A percentile compares a stretch with the other conserved stretches of the same genome.
phyloP scores from a whole-genome alignment of 2,113 vertebrate genomes.

The Labeo rohita region DNA sequence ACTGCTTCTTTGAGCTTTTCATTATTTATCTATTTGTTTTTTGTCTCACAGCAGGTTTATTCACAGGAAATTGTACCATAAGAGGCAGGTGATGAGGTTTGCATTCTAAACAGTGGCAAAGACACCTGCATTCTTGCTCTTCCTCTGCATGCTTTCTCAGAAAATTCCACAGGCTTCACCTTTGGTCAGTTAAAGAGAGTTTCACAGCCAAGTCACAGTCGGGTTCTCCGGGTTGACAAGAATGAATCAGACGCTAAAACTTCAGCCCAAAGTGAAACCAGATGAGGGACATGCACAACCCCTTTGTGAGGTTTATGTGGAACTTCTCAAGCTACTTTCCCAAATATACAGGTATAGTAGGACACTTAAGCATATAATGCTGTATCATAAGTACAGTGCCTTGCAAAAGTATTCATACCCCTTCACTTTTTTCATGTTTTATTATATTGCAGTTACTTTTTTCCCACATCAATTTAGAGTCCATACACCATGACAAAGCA shows the following conservation, averaged over 20 bases:
- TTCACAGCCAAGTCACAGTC: conserved; percentile 21
- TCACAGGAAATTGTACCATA: conserved; percentile 19
- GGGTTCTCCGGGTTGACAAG: neutral
- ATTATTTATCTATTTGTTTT: conserved; percentile 21
- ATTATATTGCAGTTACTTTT: no score
- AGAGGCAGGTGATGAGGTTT: neutral
- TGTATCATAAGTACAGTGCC: neutral
- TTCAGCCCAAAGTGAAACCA: neutral
- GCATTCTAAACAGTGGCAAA: conserved; percentile 5
- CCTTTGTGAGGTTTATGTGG: neutral
- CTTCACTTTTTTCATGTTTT: no score
- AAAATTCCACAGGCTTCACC: conserved; percentile 17
- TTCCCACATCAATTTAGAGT: no score
- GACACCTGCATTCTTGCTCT: neutral
- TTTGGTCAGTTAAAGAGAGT: conserved; percentile 5
- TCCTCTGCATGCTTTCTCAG: neutral
- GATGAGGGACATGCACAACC: neutral
- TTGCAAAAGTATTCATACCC: no score
- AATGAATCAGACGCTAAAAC: neutral
- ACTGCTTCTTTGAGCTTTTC: conserved; percentile 33
- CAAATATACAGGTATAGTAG: neutral
- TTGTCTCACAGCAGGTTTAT: conserved; percentile 13
- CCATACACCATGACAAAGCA: no score
- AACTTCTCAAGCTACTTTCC: neutral
- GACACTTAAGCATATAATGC: neutral